A percentile compares a stretch with the other conserved stretches of the same genome.
These are phyloP conservation scores for Butastur rufipennis DNA, from an alignment of 2,113 vertebrate genomes.

Conservation along the genomic window DNA sequence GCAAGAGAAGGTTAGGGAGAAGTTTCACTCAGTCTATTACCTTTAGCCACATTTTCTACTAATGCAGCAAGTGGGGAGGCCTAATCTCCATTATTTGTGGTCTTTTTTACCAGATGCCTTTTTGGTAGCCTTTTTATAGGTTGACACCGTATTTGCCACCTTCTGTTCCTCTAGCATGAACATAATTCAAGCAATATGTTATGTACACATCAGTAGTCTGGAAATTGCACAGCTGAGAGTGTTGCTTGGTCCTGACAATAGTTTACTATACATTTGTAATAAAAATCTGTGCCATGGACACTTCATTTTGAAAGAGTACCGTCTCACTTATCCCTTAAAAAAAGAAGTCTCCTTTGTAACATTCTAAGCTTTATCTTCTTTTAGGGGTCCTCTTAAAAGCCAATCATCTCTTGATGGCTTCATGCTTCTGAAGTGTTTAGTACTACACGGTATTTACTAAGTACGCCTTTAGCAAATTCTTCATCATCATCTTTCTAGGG, in stretches of 20 bases:
- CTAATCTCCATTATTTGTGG: background rate
- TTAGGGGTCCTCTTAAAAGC: background rate
- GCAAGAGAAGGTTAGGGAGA: background rate
- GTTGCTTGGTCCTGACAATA: background rate
- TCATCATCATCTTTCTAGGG: background rate
- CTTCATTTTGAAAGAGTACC: background rate
- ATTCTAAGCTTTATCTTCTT: background rate
- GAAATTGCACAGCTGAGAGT: background rate
- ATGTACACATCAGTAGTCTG: background rate
- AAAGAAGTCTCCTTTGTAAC: background rate
- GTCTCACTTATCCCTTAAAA: background rate
- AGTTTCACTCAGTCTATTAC: background rate
- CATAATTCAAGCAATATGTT: background rate
- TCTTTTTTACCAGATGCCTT: background rate
- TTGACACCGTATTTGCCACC: background rate
- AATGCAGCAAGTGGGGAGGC: background rate
- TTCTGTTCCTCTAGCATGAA: background rate
- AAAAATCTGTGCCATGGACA: background rate
- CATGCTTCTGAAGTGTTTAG: background rate
- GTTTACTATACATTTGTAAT: background rate
- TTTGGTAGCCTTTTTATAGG: background rate
- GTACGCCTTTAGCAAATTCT: background rate
- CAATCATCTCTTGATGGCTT: background rate
- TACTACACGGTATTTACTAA: background rate
- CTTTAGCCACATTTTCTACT: background rate